Base-by-base conservation (phyloP, 1,140 invertebrate species). In the Mizuhopecten yessoensis region DNA sequence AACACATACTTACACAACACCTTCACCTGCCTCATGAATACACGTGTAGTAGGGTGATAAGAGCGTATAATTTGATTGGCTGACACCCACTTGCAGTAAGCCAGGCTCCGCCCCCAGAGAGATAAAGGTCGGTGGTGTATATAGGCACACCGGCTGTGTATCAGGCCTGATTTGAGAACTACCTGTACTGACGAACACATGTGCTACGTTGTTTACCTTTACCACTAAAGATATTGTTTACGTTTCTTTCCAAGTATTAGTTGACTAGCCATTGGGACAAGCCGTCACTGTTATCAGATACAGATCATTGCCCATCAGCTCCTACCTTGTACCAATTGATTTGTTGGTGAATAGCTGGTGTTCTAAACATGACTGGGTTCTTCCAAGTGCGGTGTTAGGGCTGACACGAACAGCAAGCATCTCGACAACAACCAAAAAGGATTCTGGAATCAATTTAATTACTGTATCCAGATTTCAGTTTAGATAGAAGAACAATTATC, bases 171-270 rank as follows among this genome's bases (percentile, higher is more conserved):
- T 29, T 29, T 75, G 57, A 75, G 57, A 75, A 75, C 57, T 75
- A 75, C 57, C 57, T 75, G 57, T 75, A 75, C 57, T 75, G 57
- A 75, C 57, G 57, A 29, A 75, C 57, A 75, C 57, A 75, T 75
- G 57, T 75, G n/a, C 17, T 75, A 17, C 57, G 23, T n/a, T 75
- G 57, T 75, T 75, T 75, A 75, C n/a, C 3, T 75, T 75, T 75
- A 75, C 23, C n/a, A 2, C 57, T 75, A 75, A n/a, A 29, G 9
- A 75, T 7, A 29, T 75, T 75, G 57, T 75, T 75, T 75, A 75
- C 57, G 1, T 75, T 75, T 75, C 57, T 75, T 13, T 75, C 23
- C 57, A 23, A 49, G 45, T 49, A 20, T 10, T 49, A 29, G 17
- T 75, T 75, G 23, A 45, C 42, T 20, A n/a, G n/a, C 17, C 9